Evolutionary conservation across 2,888 invertebrate genomes (phyloP).

Genomic region (Colostygia pectinataria): DNA sequence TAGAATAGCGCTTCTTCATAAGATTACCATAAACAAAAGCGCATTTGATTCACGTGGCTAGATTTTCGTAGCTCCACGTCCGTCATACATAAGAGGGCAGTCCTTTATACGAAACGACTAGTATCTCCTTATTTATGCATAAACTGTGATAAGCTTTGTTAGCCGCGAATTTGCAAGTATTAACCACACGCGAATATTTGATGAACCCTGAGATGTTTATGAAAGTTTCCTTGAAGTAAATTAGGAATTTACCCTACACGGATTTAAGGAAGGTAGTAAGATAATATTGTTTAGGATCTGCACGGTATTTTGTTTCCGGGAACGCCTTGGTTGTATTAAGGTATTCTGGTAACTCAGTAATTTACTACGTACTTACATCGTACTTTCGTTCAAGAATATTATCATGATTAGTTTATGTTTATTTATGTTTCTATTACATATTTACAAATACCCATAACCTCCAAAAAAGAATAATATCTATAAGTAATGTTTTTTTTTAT

Average conservation of each 20-base stretch:
- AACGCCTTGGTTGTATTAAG: background rate
- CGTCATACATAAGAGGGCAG: constrained; percentile 44
- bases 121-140: constrained; percentile 55
- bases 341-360: no score
- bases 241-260: constrained; percentile 14
- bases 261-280: background rate
- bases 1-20: no score
- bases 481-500: no score
- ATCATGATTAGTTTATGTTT: no score
- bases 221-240: constrained; percentile 15
- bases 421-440: no score
- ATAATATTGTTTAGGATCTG: background rate
- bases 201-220: constrained; percentile 28
- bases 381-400: no score
- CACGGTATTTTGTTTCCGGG: background rate
- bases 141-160: constrained; percentile 58
- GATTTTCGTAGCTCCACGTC: constrained; percentile 35
- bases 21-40: no score
- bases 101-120: constrained; percentile 51
- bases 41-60: background rate
- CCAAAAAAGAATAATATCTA: no score
- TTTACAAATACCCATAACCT: no score
- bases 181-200: constrained; percentile 39
- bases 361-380: no score
- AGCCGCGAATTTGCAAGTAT: constrained; percentile 51